These are phyloP conservation scores for Drosophila demipolita DNA, from an alignment of 2,888 invertebrate species.

Conservation along the genomic window DNA sequence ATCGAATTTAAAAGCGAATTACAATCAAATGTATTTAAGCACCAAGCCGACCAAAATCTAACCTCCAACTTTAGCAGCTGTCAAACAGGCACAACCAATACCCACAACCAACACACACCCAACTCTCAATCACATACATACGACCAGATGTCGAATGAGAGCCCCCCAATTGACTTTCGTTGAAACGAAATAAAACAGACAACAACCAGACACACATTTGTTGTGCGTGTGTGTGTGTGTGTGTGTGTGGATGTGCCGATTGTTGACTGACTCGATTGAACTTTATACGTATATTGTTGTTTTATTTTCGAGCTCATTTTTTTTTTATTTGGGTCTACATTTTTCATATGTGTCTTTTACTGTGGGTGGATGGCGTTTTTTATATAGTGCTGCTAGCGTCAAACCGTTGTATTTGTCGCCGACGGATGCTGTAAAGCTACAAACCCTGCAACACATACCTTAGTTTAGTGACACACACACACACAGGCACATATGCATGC, in stretches of 20 bases:
- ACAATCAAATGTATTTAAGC: conserved; percentile 80
- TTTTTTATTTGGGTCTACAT: conserved; percentile 12
- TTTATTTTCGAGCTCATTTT: not conserved
- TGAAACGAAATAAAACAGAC: conserved; percentile 29
- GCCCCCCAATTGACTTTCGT: conserved; percentile 69
- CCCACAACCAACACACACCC: conserved; percentile 3
- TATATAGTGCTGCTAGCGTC: conserved; percentile 54
- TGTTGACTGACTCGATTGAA: conserved; percentile 80
- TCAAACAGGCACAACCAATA: conserved; percentile 7
- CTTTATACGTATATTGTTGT: conserved; percentile 53
- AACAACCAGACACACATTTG: conserved; percentile 15
- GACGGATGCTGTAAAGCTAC: conserved; percentile 67
- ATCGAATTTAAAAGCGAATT: conserved; percentile 80
- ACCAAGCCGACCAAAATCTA: conserved; percentile 71
- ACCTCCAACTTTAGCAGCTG: conserved; percentile 39
- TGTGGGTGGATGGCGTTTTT: conserved; percentile 44
- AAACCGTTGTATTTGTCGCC: conserved; percentile 65
- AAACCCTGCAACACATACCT: not conserved
- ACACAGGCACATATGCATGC: not conserved
- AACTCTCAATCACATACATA: conserved; percentile 31
- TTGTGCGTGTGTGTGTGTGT: conserved; percentile 20
- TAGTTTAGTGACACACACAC: not conserved
- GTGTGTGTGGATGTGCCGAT: conserved; percentile 56
- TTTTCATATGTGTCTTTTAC: conserved; percentile 11
- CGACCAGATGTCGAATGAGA: conserved; percentile 10